Base-by-base conservation (phyloP, 2,888 invertebrate genomes). In the Phyto melanocephala region DNA sequence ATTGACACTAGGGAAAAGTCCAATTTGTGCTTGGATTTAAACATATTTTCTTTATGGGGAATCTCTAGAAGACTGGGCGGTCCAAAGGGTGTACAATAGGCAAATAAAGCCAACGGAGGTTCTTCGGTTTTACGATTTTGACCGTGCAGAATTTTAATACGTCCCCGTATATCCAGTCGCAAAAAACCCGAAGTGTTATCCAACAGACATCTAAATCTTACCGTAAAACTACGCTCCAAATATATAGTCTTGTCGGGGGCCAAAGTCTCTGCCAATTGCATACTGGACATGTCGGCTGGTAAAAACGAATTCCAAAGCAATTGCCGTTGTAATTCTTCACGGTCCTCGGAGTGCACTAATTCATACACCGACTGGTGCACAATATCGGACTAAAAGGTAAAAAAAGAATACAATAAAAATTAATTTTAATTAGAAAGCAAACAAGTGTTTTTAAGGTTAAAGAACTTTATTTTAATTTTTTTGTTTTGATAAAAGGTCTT, bases 151-250 rank as follows among this genome's bases (percentile, higher is more conserved):
- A 98, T 95, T 91, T 98, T 97, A 71, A 99, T 97, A 85, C 98
- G 94, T 60, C 99, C 99, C 90, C 98, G 95, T 87, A 99, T 99
- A 92, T 99, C 99, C 92, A 99, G 93, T 90, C 99, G 95, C 80
- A 99, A 94, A 92, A 99, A 99, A 82, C 99, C 99, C 88, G 99
- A 99, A 88, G 99, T 99, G 92, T 99, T 99, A 93, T 99, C 99
- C 88, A 99, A 93, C 42, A 99, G 94, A 93, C 99, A 99, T 88
- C 99, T 95, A 94, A 99, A 99, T 90, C 99, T 94, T 88, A 99
- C 99, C 84, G 99, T 99, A 90, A 99, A 99, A 92, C 98, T 98
- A 87, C 99, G 94, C 92, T 99, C 99, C 87, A 99, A 93, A 86
- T 97, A 94, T 90, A 97, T 96, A 86, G 95, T 94, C 92, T 98